Conservation (phyloP, 2,888 invertebrate genomes). For the Folsomia candida region DNA sequence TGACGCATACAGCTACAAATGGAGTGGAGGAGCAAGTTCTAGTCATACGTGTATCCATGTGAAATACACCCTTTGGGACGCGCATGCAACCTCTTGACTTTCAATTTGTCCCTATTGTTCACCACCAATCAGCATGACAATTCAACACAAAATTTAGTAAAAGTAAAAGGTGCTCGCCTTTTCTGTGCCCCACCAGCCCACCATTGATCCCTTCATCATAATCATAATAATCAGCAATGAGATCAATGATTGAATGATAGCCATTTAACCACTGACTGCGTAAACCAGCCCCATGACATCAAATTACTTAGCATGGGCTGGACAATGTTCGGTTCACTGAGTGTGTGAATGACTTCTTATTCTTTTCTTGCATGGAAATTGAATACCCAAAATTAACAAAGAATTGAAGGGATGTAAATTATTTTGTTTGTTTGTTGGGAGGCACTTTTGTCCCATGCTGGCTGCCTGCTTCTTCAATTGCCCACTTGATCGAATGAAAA, state of each 20-base stretch:
- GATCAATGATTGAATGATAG: no score
- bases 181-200: no score
- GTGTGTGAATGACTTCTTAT: neutral
- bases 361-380: no score
- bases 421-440: neutral
- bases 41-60: no score
- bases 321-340: neutral
- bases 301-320: neutral
- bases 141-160: neutral
- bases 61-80: conserved; percentile 9
- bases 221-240: no score
- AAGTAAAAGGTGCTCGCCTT: neutral
- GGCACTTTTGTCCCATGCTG: neutral
- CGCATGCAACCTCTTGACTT: conserved; percentile 50
- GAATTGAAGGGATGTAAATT: neutral
- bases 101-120: conserved; percentile 51
- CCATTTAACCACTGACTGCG: neutral
- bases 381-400: neutral
- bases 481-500: no score
- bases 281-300: neutral
- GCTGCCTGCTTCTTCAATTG: neutral
- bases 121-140: neutral
- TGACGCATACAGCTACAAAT: neutral
- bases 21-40: no score
- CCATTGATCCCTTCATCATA: no score